These are phyloP conservation scores for Psophia crepitans DNA, from an alignment of 2,113 vertebrate species.

Conservation along the genomic window DNA sequence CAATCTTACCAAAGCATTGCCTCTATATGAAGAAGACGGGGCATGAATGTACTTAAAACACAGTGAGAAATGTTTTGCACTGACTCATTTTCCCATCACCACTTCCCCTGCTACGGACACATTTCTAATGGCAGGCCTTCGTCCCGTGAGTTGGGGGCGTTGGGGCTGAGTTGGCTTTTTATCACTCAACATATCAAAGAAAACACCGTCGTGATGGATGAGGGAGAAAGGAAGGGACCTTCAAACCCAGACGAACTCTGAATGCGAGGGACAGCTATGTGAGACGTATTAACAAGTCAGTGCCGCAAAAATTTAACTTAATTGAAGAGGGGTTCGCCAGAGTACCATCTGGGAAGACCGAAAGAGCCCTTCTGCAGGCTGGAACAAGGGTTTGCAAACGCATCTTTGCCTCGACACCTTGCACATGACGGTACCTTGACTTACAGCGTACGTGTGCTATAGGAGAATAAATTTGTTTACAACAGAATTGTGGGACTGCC, in stretches of 20 bases:
- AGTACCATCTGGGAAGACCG: slow-evolving; percentile 33
- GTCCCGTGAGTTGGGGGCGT: neutral
- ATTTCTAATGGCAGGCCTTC: neutral
- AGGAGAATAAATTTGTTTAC: slow-evolving; percentile 32
- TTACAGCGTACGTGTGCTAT: neutral
- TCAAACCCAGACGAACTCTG: neutral
- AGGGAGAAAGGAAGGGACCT: neutral
- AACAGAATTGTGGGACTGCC: neutral
- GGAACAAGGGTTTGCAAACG: neutral
- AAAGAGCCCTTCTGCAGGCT: slow-evolving; percentile 29
- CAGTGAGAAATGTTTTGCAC: neutral
- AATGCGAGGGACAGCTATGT: neutral
- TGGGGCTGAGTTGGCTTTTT: neutral
- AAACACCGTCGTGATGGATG: neutral
- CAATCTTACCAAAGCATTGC: neutral
- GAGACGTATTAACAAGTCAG: neutral
- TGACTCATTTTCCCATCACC: neutral
- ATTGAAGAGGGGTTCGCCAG: neutral
- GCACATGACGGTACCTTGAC: neutral
- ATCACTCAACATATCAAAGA: neutral
- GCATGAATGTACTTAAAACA: neutral
- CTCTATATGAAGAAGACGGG: neutral
- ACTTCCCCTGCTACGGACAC: neutral
- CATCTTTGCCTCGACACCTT: neutral
- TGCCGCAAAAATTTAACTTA: slow-evolving; percentile 18